These are phyloP conservation scores for Macropus fuliginosus DNA, from an alignment of 2,797 vertebrate species.

Conservation along the genomic window DNA sequence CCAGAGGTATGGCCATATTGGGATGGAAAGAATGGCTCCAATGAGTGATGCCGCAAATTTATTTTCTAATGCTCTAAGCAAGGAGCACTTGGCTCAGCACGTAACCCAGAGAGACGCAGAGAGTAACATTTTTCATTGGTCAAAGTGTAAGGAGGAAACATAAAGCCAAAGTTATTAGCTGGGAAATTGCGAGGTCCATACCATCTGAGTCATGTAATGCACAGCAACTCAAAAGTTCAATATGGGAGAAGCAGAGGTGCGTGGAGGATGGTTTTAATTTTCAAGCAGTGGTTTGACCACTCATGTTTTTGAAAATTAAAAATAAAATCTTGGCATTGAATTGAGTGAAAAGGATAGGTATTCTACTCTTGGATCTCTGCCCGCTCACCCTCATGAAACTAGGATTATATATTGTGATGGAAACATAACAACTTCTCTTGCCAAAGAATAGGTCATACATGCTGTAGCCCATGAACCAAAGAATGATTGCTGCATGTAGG, in stretches of 20 bases:
- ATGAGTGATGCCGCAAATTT: slow-evolving; percentile 12
- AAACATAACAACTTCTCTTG: slow-evolving; percentile 70
- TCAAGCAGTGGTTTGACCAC: slow-evolving; percentile 78
- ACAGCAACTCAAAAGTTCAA: slow-evolving; percentile 21
- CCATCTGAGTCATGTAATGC: slow-evolving; percentile 53
- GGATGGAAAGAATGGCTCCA: background rate
- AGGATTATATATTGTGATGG: slow-evolving; percentile 75
- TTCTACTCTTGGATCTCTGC: slow-evolving; percentile 76
- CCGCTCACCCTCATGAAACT: slow-evolving; percentile 69
- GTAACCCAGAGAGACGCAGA: slow-evolving; percentile 4
- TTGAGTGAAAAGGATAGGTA: slow-evolving; percentile 61
- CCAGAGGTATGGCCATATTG: background rate
- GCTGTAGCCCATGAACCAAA: slow-evolving; percentile 49
- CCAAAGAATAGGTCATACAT: slow-evolving; percentile 74
- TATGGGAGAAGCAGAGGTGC: slow-evolving; percentile 56
- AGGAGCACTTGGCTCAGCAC: slow-evolving; percentile 18
- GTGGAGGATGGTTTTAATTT: slow-evolving; percentile 83
- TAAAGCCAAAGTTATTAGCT: slow-evolving; percentile 57
- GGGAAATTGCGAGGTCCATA: slow-evolving; percentile 39
- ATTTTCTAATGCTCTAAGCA: background rate
- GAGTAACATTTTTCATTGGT: background rate
- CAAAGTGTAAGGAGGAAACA: slow-evolving; percentile 63
- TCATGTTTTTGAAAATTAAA: slow-evolving; percentile 82
- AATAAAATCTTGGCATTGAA: slow-evolving; percentile 81
- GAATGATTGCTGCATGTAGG: slow-evolving; percentile 47